Evolutionary conservation across 2,888 invertebrate genomes (phyloP), one percentile per base, ranked within the genome.

Genomic region (Amblyjoppa fuscipennis): DNA sequence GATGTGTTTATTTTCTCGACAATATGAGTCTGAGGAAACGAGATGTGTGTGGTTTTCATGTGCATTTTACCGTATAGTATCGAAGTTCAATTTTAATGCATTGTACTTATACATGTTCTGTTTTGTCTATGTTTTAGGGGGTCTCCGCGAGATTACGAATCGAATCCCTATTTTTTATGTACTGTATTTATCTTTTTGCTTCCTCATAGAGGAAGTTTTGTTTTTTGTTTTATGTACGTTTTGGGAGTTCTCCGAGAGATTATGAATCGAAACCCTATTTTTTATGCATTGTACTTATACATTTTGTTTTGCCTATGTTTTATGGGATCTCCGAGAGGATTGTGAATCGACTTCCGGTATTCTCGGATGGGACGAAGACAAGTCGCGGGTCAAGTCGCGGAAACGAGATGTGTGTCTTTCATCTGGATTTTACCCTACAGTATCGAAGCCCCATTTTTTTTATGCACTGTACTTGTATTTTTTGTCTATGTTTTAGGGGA

Each of bases 331-430:
- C 1, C 16, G 6, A 49, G 2, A 16, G 34, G 34, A 20, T 71
- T 20, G 38, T 53, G 53, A 31, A 38, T n/a, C n/a, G 34, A 71
- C 76, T 77, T 82, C 76, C 76, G 76, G 76, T 66, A 49, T 34
- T n/a, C 31, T 53, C n/a, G 4, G 34, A 34, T 4, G 34, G 3
- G 34, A 34, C 4, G 34, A 4, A 20, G 20, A 20, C 20, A 34
- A 34, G 3, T 34, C 34, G 2, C 34, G 20, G 3, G 34, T 34
- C 34, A 4, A 34, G 34, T 34, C 41, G 41, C 4, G 41, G 5
- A 41, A 41, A 41, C 11, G 11, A 41, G 41, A 0, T 2, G 41
- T 7, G 9, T 11, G 0, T 41, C 11, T 41, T 41, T 11, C 7
- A 7, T 7, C 9, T 41, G 1, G 0, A 11, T 11, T 9, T 41